Base-by-base conservation (phyloP, 2,113 vertebrate genomes). In the Elephantulus edwardii region DNA sequence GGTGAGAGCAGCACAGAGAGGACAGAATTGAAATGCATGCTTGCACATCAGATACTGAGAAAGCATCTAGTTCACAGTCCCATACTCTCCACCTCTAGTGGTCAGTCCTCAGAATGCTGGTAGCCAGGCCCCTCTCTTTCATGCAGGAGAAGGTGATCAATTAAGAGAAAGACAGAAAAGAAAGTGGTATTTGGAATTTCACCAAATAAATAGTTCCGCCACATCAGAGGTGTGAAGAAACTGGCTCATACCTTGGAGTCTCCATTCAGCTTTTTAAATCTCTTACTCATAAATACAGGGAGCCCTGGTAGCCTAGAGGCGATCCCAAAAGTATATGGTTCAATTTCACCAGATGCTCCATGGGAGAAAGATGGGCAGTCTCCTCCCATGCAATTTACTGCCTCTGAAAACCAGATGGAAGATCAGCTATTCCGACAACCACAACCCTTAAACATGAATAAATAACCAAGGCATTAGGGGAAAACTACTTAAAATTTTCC, bases 31-130 rank as follows among this genome's bases (percentile, higher is more conserved):
- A 91, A 6, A 9, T 38, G 14, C 48, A 62, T 33, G 40, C 3
- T 44, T 30, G n/a, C 9, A 48, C 4, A 3, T 3, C 20, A 38
- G 6, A 48, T 46, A 52, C 14, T 6, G 13, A 35, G 44, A 33
- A 13, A 74, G 8, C 2, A 0, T 40, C 68, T 6, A 0, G 26
- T 1, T 13, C 35, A n/a, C 68, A 0, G 3, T 17, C 10, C 62
- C 28, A 26, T 13, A 48, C 50, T 30, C 6, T 0, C 0, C 19
- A 48, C 7, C 58, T 2, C 5, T 0, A 1, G 33, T 1, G 3
- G 33, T 46, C 40, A 11, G n/a, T 46, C 33, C 72, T 40, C 2
- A 2, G 72, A 52, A 28, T 0, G 19, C 6, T 35, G 52, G 44
- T 1, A 13, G 68, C 33, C 4, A 44, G 44, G 71, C 24, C 20